Evolutionary conservation across 2,888 invertebrate genomes (phyloP).

Genomic region (Sinhomidia bicolor): DNA sequence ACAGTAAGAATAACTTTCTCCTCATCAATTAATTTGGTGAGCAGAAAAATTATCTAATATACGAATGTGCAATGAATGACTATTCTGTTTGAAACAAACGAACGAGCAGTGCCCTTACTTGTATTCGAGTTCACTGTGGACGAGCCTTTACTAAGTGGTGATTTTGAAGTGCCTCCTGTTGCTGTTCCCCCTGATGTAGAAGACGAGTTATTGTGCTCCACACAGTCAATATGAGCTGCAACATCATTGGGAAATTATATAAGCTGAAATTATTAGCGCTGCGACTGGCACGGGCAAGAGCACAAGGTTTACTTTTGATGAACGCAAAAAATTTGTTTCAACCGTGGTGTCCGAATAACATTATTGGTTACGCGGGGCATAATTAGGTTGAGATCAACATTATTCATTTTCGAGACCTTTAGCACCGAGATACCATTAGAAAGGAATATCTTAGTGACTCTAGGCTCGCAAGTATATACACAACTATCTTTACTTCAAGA

Average conservation of each 20-base stretch:
- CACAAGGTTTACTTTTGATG: background rate
- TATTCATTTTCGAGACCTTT: constrained; percentile 72
- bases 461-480: constrained; percentile 65
- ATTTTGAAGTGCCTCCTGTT: constrained; percentile 68
- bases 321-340: constrained; percentile 58
- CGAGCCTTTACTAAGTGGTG: constrained; percentile 72
- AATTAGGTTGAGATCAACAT: constrained; percentile 43
- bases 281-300: background rate
- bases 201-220: constrained; percentile 77
- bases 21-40: constrained; percentile 17
- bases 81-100: background rate
- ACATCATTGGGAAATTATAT: background rate
- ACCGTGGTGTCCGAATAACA: constrained; percentile 69
- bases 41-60: background rate
- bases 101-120: constrained; percentile 32
- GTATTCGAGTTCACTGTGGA: constrained; percentile 69
- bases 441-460: constrained; percentile 71
- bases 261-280: background rate
- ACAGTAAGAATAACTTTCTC: constrained; percentile 31
- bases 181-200: constrained; percentile 60
- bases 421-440: constrained; percentile 66
- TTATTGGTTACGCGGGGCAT: constrained; percentile 65
- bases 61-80: background rate
- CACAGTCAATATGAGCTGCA: constrained; percentile 75
- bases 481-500: background rate